Evolutionary conservation across 2,113 vertebrate genomes (phyloP).

Genomic region (Stercorarius parasiticus): DNA sequence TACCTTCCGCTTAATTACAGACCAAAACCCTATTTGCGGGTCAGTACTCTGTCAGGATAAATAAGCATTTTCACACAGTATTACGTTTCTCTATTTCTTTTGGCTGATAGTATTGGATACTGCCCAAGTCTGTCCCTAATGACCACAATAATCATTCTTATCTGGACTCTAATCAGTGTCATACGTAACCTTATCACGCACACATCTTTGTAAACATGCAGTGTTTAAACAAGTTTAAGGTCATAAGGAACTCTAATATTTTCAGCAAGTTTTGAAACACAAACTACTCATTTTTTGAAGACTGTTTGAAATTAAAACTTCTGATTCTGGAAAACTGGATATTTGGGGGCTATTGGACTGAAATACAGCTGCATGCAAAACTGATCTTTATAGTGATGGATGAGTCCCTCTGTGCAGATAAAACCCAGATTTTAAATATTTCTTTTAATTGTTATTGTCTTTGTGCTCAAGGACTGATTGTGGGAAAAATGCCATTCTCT

Average conservation of each 20-base stretch:
- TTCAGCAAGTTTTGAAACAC: neutral
- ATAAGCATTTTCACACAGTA: constrained; percentile 57
- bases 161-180: constrained; percentile 46
- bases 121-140: constrained; percentile 23
- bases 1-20: neutral
- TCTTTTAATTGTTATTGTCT: constrained; percentile 74
- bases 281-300: neutral
- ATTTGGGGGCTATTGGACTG: constrained; percentile 8
- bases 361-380: constrained; percentile 53
- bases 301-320: neutral
- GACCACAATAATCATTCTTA: constrained; percentile 60
- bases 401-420: constrained; percentile 63
- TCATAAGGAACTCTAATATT: constrained; percentile 38
- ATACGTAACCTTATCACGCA: constrained; percentile 58
- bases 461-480: constrained; percentile 75
- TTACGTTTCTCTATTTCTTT: constrained; percentile 35
- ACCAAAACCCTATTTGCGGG: constrained; percentile 10
- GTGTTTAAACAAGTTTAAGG: constrained; percentile 49
- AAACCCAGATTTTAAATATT: constrained; percentile 69
- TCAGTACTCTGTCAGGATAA: constrained; percentile 48
- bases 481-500: constrained; percentile 73
- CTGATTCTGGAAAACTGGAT: neutral
- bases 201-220: constrained; percentile 45
- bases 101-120: constrained; percentile 55
- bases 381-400: constrained; percentile 47